Conservation (phyloP, 2,888 invertebrate genomes). For the Boloria selene region DNA sequence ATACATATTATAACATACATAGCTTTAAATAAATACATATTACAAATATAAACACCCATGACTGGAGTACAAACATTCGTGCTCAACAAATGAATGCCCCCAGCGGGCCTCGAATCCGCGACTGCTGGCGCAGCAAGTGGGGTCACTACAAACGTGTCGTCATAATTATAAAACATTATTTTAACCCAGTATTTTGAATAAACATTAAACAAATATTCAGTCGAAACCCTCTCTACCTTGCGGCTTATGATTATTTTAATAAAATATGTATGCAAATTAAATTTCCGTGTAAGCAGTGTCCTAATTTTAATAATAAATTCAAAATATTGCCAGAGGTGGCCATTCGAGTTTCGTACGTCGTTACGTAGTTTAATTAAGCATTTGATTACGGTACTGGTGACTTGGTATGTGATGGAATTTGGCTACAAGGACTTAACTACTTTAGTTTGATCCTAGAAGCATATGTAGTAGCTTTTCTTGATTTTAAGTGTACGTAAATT, state of each 20-base stretch:
- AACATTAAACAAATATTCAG: too few relatives aligned
- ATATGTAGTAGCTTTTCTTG: slow-evolving; percentile 1
- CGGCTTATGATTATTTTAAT: not conserved
- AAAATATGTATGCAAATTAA: not conserved
- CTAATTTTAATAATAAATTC: slow-evolving; percentile 15
- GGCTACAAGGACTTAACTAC: slow-evolving; percentile 5
- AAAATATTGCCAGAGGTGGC: not conserved
- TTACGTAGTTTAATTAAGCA: slow-evolving; percentile 17
- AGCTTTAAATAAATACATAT: too few relatives aligned
- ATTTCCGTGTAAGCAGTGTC: not conserved
- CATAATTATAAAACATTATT: too few relatives aligned
- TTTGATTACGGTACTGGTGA: slow-evolving; percentile 18
- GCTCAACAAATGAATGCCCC: too few relatives aligned
- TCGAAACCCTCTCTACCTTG: too few relatives aligned
- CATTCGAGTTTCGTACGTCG: slow-evolving; percentile 5
- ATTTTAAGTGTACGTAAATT: not conserved
- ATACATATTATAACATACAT: too few relatives aligned
- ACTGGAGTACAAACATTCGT: too few relatives aligned
- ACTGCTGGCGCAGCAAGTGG: too few relatives aligned
- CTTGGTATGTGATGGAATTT: slow-evolving; percentile 14
- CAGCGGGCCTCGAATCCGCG: too few relatives aligned
- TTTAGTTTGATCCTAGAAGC: not conserved
- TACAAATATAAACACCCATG: too few relatives aligned
- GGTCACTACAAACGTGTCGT: too few relatives aligned
- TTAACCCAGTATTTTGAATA: too few relatives aligned